Conservation (phyloP, 2,888 invertebrate genomes). For the Trissoscelio sp. region DNA sequence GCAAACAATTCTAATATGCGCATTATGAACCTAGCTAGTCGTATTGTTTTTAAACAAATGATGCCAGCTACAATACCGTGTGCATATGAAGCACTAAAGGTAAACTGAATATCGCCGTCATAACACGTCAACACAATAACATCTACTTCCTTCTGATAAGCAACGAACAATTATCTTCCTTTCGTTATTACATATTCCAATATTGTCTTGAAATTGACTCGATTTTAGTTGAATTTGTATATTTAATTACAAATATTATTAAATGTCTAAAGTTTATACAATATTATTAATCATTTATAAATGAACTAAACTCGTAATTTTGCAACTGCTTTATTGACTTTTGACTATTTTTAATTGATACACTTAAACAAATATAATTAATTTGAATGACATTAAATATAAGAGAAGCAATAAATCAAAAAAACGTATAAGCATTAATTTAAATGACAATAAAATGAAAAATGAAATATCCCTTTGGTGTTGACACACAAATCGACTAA, state of each 20-base stretch:
- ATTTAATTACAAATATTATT: too few relatives aligned
- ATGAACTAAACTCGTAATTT: too few relatives aligned
- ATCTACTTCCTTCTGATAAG: slow-evolving; percentile 36
- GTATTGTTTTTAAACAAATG: slow-evolving; percentile 39
- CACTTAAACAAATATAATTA: too few relatives aligned
- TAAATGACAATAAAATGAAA: too few relatives aligned
- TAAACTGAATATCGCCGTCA: slow-evolving; percentile 46
- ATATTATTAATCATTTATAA: too few relatives aligned
- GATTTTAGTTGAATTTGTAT: too few relatives aligned
- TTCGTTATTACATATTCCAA: slow-evolving; percentile 28
- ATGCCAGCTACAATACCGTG: slow-evolving; percentile 8
- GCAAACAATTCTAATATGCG: slow-evolving; percentile 24
- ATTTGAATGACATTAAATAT: too few relatives aligned
- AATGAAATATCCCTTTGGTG: background rate
- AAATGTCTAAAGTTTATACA: too few relatives aligned
- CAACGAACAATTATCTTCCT: slow-evolving; percentile 29
- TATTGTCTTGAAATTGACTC: slow-evolving; percentile 34
- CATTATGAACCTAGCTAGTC: slow-evolving; percentile 8
- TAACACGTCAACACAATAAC: slow-evolving; percentile 44
- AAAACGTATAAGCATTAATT: too few relatives aligned
- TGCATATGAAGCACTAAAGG: slow-evolving; percentile 23
- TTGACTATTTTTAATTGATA: too few relatives aligned
- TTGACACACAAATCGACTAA: background rate
- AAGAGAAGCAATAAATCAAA: too few relatives aligned
- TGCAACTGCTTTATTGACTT: too few relatives aligned